Percentiles rank a stretch among this genome's conserved stretches.
Evolutionary conservation across 2,797 vertebrate species (phyloP).

Genomic region (Ispidina picta): DNA sequence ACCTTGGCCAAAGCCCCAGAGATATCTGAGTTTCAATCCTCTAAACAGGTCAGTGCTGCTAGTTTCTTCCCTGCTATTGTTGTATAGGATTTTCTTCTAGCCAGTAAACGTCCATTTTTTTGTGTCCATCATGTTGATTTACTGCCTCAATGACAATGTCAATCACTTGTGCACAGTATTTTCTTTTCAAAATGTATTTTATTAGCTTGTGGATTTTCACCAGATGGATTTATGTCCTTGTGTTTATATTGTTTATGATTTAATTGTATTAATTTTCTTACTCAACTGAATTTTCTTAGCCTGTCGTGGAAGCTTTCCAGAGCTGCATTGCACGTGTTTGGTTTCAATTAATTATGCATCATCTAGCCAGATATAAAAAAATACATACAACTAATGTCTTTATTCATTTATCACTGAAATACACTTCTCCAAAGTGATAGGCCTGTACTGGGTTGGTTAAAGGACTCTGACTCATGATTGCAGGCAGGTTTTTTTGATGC

Average conservation of each 20-base stretch:
- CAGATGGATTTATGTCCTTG: background rate
- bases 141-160: background rate
- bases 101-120: background rate
- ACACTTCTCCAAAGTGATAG: background rate
- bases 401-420: constrained; percentile 16
- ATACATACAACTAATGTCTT: background rate
- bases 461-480: constrained; percentile 4
- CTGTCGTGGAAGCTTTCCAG: constrained; percentile 17
- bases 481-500: background rate
- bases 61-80: background rate
- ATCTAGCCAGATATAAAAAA: background rate
- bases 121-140: background rate
- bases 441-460: background rate
- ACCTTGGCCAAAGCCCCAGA: background rate
- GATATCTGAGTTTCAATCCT: background rate
- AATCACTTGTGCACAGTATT: background rate
- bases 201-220: background rate
- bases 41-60: background rate
- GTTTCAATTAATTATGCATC: constrained; percentile 51
- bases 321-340: background rate
- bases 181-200: background rate
- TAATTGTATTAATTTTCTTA: constrained; percentile 12
- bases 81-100: background rate
- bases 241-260: background rate
- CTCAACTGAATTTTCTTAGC: constrained; percentile 10